phyloP scores from a whole-genome alignment of 2,888 invertebrate genomes.

The Acanthosoma haemorrhoidale region DNA sequence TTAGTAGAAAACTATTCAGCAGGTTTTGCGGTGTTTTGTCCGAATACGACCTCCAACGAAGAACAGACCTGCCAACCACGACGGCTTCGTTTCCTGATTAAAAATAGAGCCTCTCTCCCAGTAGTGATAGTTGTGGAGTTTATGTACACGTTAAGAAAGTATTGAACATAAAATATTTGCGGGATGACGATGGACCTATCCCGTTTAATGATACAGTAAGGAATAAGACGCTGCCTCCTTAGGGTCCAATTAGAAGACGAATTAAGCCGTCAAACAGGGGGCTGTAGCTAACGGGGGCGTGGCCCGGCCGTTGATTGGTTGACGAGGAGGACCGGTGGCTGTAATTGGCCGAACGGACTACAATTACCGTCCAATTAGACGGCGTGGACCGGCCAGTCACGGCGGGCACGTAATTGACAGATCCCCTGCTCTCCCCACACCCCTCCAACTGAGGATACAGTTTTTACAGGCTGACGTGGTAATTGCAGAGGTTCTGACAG shows the following conservation, averaged over 20 bases:
- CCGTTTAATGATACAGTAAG: too few species aligned
- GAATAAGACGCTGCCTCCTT: neutral
- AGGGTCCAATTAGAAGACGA: conserved; percentile 9
- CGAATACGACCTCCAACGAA: too few species aligned
- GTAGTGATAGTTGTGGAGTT: too few species aligned
- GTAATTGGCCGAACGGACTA: conserved; percentile 18
- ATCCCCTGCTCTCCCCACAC: too few species aligned
- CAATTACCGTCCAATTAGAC: conserved; percentile 32
- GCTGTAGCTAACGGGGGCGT: conserved; percentile 13
- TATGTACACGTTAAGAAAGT: too few species aligned
- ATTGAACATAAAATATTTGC: too few species aligned
- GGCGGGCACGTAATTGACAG: conserved; percentile 9
- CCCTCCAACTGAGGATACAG: conserved; percentile 3
- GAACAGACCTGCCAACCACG: too few species aligned
- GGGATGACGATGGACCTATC: too few species aligned
- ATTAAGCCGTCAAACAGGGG: conserved; percentile 2
- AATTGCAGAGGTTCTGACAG: neutral
- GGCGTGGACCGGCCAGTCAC: conserved; percentile 10
- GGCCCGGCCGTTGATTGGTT: neutral
- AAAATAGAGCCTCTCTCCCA: too few species aligned
- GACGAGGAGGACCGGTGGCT: neutral
- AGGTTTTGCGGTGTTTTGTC: too few species aligned
- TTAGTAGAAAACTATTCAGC: too few species aligned
- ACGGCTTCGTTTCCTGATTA: too few species aligned
- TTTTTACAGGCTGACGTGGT: conserved; percentile 21